A percentile compares a stretch with the other conserved stretches of the same genome.
Evolutionary conservation across 2,888 invertebrate genomes (phyloP).

Genomic region (Clusia tigrina): DNA sequence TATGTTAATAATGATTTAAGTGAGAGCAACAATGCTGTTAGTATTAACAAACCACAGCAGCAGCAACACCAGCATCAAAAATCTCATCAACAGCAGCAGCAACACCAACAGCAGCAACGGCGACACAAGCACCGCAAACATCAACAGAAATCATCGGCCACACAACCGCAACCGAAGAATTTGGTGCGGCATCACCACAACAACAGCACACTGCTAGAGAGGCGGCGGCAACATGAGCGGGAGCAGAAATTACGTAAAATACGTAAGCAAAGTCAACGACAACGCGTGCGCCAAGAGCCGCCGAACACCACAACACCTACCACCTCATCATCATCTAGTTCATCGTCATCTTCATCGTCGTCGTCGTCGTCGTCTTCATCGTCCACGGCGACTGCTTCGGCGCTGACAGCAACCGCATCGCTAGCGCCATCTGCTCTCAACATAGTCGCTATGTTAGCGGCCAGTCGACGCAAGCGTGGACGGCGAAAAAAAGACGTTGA

Average conservation of each 20-base stretch:
- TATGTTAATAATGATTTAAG: not conserved
- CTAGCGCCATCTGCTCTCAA: slow-evolving; percentile 55
- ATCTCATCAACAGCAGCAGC: slow-evolving; percentile 22
- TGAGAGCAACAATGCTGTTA: slow-evolving; percentile 38
- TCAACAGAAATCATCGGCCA: slow-evolving; percentile 37
- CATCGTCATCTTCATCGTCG: slow-evolving; percentile 15
- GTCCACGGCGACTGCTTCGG: slow-evolving; percentile 51
- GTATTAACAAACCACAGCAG: slow-evolving; percentile 19
- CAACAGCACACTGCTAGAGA: slow-evolving; percentile 47
- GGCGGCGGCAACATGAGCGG: slow-evolving; percentile 41
- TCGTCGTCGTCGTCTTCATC: slow-evolving; percentile 42
- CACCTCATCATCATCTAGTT: too few relatives aligned
- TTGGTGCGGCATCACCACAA: slow-evolving; percentile 57
- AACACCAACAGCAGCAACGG: slow-evolving; percentile 29
- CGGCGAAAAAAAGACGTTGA: slow-evolving; percentile 53
- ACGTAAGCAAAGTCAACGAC: slow-evolving; percentile 44
- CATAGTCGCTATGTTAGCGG: slow-evolving; percentile 58
- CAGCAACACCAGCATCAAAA: slow-evolving; percentile 32
- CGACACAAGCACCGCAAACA: slow-evolving; percentile 39
- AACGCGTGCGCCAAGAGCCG: slow-evolving; percentile 22
- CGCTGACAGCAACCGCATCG: slow-evolving; percentile 53
- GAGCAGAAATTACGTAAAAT: slow-evolving; percentile 45
- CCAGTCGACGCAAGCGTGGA: slow-evolving; percentile 57
- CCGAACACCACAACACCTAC: slow-evolving; percentile 37
- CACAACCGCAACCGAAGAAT: slow-evolving; percentile 52